Evolutionary conservation across 2,888 invertebrate genomes (phyloP), one percentile per base, ranked within the genome.

Genomic region (Acleris laterana): DNA sequence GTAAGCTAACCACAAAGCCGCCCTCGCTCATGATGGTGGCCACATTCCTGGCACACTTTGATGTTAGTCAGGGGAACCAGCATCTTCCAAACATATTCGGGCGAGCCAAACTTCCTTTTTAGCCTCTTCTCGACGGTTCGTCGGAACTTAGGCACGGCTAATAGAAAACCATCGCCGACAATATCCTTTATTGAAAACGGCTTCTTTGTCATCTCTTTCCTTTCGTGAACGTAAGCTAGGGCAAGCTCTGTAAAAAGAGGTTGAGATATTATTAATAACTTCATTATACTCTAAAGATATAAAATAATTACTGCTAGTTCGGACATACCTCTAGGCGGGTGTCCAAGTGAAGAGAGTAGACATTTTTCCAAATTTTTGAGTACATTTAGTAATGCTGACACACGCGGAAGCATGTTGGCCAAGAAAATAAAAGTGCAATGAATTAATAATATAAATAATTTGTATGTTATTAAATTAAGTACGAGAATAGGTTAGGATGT

Each of bases 141-240:
- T 74, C 99, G 93, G 70, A 93, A 93, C 79, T 96, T 97, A 0
- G 98, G 98, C 2, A 96, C 97, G 57, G 96, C 98, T 94, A 96
- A 96, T 20, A 98, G 83, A 71, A 97, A 94, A 2, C 96, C 96
- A 87, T 97, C 95, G 1, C 95, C 95, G 56, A 96, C 84, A 17
- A 96, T 82, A 71, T 96, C 94, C 75, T 95, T 94, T 7, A 97
- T 71, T 2, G 94, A 93, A 73, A 94, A 93, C 59, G 83, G 82
- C 67, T 80, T 84, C 19, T 74, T 63, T 48, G 75, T 22, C 6
- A 70, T 20, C n/a, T 72, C 25, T 66, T 74, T 77, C 17, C 75
- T 77, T 62, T 86, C 82, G 63, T 83, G 75, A n/a, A 82, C 74
- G 70, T 83, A 86, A 2, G 83, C 84, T 50, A 91, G 68, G 9